phyloP scores from a whole-genome alignment of 2,797 vertebrate species.

The Bucorvus abyssinicus region DNA sequence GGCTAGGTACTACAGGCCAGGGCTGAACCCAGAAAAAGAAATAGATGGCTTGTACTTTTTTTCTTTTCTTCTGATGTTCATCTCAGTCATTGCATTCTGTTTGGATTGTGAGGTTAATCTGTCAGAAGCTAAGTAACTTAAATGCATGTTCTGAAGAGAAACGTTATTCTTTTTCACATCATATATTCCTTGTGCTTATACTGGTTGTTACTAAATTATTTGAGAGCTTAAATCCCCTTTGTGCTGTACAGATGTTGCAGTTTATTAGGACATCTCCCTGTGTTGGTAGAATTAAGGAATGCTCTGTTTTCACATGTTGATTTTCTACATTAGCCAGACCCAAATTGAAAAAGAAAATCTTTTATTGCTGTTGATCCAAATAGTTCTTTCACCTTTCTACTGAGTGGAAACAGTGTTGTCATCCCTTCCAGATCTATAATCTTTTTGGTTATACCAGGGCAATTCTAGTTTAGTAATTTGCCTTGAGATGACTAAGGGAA shows the following conservation, averaged over 20 bases:
- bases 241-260: not conserved
- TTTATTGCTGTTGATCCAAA: not conserved
- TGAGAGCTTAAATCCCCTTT: not conserved
- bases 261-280: not conserved
- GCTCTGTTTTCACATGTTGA: not conserved
- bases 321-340: not conserved
- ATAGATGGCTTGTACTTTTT: not conserved
- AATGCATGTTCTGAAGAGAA: not conserved
- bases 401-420: not conserved
- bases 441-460: not conserved
- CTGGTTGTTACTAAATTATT: not conserved
- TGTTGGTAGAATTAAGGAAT: not conserved
- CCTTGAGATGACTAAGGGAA: not conserved
- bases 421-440: not conserved
- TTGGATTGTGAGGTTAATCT: not conserved
- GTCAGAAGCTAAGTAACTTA: not conserved
- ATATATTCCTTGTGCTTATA: not conserved
- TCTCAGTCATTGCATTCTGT: not conserved
- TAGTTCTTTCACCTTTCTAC: not conserved
- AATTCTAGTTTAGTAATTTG: not conserved
- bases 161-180: not conserved
- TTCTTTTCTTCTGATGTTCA: not conserved
- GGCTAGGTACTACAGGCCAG: not conserved
- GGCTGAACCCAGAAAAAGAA: not conserved
- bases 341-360: not conserved